phyloP scores from a whole-genome alignment of 2,888 invertebrate genomes.

The Micoletzkya japonica region DNA sequence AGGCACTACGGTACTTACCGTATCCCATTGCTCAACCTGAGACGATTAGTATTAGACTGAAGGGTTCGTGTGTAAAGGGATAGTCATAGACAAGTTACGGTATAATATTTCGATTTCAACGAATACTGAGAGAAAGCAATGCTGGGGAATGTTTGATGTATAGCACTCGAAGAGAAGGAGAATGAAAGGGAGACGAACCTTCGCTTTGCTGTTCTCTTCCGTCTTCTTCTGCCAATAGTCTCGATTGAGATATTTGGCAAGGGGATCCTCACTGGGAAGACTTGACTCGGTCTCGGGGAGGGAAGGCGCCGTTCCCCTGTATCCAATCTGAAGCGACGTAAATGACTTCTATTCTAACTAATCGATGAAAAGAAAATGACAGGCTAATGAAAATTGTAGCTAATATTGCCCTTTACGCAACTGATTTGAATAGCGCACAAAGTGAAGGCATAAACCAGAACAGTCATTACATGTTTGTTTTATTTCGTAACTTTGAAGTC shows the following conservation, averaged over 20 bases:
- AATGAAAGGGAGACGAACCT: conserved; percentile 12
- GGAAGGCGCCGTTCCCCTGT: conserved; percentile 23
- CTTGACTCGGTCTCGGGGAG: conserved; percentile 19
- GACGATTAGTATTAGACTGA: conserved; percentile 20
- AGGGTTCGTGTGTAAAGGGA: no score
- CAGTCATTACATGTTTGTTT: no score
- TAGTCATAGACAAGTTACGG: conserved; percentile 2
- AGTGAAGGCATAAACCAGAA: no score
- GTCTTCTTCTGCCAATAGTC: conserved; percentile 51
- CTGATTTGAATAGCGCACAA: no score
- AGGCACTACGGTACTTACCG: conserved; percentile 57
- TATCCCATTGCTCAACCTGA: conserved; percentile 44
- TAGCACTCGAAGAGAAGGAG: background rate
- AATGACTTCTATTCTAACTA: no score
- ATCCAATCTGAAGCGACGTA: background rate
- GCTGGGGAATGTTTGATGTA: background rate
- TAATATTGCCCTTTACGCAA: no score
- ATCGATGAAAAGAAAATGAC: no score
- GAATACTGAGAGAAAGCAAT: background rate
- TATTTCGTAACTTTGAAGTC: no score
- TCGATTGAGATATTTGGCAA: conserved; percentile 49
- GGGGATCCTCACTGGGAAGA: conserved; percentile 39
- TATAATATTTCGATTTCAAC: conserved; percentile 9
- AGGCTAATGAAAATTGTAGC: no score
- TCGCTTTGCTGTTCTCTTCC: conserved; percentile 29